These are phyloP conservation scores for Presbytis comata DNA, from an alignment of 2,797 vertebrate species.

Conservation along the genomic window DNA sequence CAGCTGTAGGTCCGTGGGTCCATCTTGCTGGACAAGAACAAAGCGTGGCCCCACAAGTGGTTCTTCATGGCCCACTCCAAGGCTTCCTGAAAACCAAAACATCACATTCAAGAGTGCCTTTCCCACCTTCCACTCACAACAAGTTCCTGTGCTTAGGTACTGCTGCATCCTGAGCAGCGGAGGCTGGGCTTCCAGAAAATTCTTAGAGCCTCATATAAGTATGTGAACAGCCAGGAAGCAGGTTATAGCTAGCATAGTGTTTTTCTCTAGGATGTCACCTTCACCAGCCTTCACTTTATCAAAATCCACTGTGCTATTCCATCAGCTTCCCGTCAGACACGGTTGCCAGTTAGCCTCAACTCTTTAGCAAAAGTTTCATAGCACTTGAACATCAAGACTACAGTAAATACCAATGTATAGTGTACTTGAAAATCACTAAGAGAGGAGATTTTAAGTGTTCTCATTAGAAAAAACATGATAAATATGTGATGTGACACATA, in stretches of 20 bases:
- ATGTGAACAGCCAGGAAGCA: fast-evolving
- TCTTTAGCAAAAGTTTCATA: background rate
- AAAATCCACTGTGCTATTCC: background rate
- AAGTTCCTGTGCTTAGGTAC: fast-evolving
- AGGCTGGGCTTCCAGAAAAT: background rate
- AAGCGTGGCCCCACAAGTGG: constrained; percentile 94
- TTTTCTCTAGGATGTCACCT: background rate
- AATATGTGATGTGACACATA: background rate
- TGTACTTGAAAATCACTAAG: background rate
- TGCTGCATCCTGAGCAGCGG: fast-evolving
- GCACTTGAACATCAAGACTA: background rate
- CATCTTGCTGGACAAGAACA: constrained; percentile 97
- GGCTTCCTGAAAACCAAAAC: constrained; percentile 88
- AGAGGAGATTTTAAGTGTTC: background rate
- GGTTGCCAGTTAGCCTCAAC: background rate
- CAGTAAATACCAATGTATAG: background rate
- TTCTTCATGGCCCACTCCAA: constrained; percentile 93
- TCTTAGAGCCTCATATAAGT: background rate
- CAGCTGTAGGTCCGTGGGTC: constrained; percentile 92
- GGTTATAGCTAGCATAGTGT: fast-evolving
- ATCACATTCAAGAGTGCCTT: background rate
- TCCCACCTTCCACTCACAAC: background rate
- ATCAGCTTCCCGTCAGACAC: background rate
- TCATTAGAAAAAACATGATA: background rate
- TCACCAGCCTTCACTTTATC: background rate